These are phyloP conservation scores for Pristionchus mayeri DNA, from an alignment of 2,888 invertebrate genomes.

Conservation along the genomic window DNA sequence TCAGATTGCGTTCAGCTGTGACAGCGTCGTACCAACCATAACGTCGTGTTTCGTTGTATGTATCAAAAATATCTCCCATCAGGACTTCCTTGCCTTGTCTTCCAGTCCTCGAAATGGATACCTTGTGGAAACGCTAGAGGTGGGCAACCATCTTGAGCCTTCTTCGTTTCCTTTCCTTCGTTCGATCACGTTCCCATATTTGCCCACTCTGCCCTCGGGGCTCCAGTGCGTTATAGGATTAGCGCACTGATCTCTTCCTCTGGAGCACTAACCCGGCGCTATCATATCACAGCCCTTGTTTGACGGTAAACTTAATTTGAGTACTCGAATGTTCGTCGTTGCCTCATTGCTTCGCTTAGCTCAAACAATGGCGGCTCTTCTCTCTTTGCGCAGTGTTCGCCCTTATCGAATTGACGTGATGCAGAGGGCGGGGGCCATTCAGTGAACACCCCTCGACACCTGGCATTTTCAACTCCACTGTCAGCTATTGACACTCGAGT, in stretches of 20 bases:
- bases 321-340: background rate
- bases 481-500: background rate
- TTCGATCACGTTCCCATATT: conserved; percentile 29
- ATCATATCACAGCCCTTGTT: conserved; percentile 39
- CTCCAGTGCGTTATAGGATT: background rate
- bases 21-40: too few species aligned
- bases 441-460: background rate
- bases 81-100: background rate
- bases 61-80: background rate
- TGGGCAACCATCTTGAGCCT: conserved; percentile 34
- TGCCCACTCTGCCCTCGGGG: background rate
- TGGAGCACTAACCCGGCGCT: background rate
- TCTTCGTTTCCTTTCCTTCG: background rate
- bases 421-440: conserved; percentile 4
- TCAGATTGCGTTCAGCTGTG: too few species aligned
- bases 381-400: conserved; percentile 10
- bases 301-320: background rate
- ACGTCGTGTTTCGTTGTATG: too few species aligned
- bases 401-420: background rate
- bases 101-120: background rate
- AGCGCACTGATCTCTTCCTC: background rate
- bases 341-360: background rate
- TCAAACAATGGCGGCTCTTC: conserved; percentile 13
- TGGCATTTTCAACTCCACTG: background rate
- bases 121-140: background rate